phyloP scores from a whole-genome alignment of 2,797 vertebrate species.

The Yasuhikotakia modesta region DNA sequence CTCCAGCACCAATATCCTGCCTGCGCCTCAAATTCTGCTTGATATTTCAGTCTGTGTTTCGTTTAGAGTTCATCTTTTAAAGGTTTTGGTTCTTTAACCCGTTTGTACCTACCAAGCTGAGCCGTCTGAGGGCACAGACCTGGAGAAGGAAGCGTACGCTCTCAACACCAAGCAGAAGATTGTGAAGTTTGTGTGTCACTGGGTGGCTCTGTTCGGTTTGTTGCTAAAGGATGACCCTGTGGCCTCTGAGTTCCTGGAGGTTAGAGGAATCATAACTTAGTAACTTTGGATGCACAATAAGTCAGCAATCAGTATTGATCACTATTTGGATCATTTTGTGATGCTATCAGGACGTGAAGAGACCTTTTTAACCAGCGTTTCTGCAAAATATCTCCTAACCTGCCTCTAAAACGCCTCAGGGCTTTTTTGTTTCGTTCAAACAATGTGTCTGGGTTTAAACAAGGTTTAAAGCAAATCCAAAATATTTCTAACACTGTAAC shows the following conservation, averaged over 20 bases:
- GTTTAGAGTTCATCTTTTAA: too few relatives aligned
- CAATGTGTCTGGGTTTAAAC: not conserved
- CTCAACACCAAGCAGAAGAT: constrained; percentile 87
- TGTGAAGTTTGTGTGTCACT: constrained; percentile 86
- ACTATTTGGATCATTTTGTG: too few relatives aligned
- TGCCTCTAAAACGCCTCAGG: too few relatives aligned
- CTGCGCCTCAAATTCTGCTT: not conserved
- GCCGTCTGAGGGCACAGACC: constrained; percentile 83
- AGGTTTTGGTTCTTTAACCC: constrained; percentile 19
- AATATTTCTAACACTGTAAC: too few relatives aligned
- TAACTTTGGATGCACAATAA: too few relatives aligned
- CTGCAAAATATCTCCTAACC: too few relatives aligned
- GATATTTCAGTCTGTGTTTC: not conserved
- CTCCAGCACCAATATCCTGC: constrained; percentile 92
- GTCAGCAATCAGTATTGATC: too few relatives aligned
- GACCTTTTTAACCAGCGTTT: too few relatives aligned
- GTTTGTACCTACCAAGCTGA: constrained; percentile 82
- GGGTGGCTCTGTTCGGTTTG: constrained; percentile 85
- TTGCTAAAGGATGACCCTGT: constrained; percentile 83
- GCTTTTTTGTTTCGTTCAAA: too few relatives aligned
- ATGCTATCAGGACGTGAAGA: too few relatives aligned
- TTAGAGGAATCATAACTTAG: too few relatives aligned
- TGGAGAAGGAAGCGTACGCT: constrained; percentile 83
- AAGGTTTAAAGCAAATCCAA: too few relatives aligned
- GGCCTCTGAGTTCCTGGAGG: constrained; percentile 85